These are phyloP conservation scores for Dynastes hyllus DNA, from an alignment of 2,888 invertebrate genomes.

Conservation along the genomic window DNA sequence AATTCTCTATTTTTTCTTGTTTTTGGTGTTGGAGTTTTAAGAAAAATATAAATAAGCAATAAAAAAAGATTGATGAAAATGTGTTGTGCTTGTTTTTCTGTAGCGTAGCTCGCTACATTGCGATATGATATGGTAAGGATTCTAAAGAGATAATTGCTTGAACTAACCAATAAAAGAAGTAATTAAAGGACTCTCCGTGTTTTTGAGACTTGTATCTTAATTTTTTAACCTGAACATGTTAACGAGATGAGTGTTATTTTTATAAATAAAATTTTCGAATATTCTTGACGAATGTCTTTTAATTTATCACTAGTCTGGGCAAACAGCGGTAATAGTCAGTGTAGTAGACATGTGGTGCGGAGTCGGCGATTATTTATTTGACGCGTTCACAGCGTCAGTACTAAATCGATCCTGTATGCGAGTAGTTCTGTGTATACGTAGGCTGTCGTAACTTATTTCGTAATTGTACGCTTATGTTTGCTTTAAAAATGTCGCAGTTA, in stretches of 20 bases:
- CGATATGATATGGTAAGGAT: neutral
- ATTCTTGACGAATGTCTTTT: neutral
- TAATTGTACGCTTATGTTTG: too few relatives aligned
- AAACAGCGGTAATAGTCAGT: too few relatives aligned
- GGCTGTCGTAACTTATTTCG: too few relatives aligned
- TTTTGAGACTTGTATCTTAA: neutral
- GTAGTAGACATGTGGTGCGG: too few relatives aligned
- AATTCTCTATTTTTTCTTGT: neutral
- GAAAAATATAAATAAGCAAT: neutral
- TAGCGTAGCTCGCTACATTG: neutral
- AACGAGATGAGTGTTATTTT: constrained; percentile 8
- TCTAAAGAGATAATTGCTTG: neutral
- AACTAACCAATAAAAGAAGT: neutral
- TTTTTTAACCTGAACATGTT: neutral
- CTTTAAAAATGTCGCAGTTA: too few relatives aligned
- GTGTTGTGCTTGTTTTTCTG: neutral
- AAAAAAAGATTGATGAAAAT: neutral
- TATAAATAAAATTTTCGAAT: constrained; percentile 9
- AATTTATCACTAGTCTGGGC: neutral
- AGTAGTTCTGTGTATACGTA: too few relatives aligned
- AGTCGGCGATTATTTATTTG: too few relatives aligned
- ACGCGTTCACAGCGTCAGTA: too few relatives aligned
- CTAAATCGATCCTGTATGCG: too few relatives aligned
- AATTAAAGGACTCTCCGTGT: neutral
- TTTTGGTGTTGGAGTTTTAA: constrained; percentile 5